Base-by-base conservation (phyloP, 2,797 vertebrate species). In the Myotis findleyi region DNA sequence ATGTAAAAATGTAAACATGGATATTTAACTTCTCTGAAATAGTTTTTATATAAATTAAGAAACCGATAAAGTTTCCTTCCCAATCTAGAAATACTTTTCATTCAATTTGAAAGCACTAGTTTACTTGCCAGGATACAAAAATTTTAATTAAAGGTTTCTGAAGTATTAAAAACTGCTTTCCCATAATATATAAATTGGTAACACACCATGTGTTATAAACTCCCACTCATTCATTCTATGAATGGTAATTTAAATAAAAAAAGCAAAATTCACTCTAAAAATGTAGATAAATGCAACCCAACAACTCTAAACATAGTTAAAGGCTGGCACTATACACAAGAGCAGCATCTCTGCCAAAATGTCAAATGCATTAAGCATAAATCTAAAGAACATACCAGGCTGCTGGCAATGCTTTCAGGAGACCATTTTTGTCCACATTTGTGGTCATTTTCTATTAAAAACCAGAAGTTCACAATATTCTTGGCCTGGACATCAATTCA, bases 121-220 rank as follows among this genome's bases (percentile, higher is more conserved):
- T 38, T 91, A 84, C 30, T 96, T 93, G 76, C 30, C 76, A 92
- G 76, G 30, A 73, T 71, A 92, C 2, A 36, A 79, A 92, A 92
- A 51, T 25, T 84, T 77, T 94, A 95, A 92, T 87, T 91, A 49
- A 87, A 89, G 57, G 27, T 62, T 76, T 69, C 27, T 76, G 16
- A 96, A 88, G 21, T 80, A 96, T 93, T 96, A 91, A 96, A 96
- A 97, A 87, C 30, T 89, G 57, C 33, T 86, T 93, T 38, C 68
- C 62, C 53, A 49, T 47, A 85, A 51, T 44, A 83, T 6, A 72
- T 64, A 91, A 87, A 69, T 55, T 75, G 38, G 66, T 73, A 82
- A 90, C 10, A 91, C 23, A 90, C 21, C 21, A 79, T 68, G 47
- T 64, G 36, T n/a, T 62, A 62, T 75, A 47, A 94, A 97, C 20